Base-by-base conservation (phyloP, 2,888 invertebrate species). In the Diplazon laetatorius region DNA sequence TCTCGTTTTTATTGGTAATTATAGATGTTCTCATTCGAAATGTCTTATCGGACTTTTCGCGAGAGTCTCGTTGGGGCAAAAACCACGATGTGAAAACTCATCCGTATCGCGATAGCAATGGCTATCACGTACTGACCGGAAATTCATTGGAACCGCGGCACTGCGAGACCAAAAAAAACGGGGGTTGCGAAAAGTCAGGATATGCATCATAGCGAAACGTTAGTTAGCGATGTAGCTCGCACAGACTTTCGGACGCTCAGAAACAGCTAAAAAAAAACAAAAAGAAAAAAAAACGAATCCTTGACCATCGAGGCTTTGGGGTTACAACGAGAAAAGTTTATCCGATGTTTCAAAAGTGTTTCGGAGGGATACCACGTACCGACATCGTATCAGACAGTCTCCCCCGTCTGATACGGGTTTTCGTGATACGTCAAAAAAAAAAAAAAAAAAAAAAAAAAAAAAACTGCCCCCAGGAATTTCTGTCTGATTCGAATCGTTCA, bases 281-380 rank as follows among this genome's bases (percentile, higher is more conserved):
- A n/a, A n/a, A n/a, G n/a, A n/a, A n/a, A n/a, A n/a, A 39, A 25
- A 63, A 75, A 70, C 69, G 42, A 35, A 44, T 12, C 57, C 20
- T 25, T 6, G 30, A 42, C 60, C 60, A 37, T 46, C 44, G 72
- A 62, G 68, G 72, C 68, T 68, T 68, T 72, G 77, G 72, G 77
- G 77, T 77, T 72, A 48, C 68, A 77, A 72, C 77, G 77, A 72
- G 77, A 77, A 77, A 77, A 77, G 72, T 77, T 77, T 68, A 52
- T 60, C 72, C 76, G 48, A 30, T 62, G 55, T 48, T 39, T 30
- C 10, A 10, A 60, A 65, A 57, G 63, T 52, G 55, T 46, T 66
- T 77, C 72, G 30, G 72, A 77, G 60, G 42, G 66, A 22, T n/a
- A n/a, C n/a, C 25, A 22, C 25, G 50, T 20, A 50, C 52, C 16